Evolutionary conservation across 2,888 invertebrate species (phyloP), one percentile per base, ranked within the genome.

Genomic region (Limulus polyphemus): DNA sequence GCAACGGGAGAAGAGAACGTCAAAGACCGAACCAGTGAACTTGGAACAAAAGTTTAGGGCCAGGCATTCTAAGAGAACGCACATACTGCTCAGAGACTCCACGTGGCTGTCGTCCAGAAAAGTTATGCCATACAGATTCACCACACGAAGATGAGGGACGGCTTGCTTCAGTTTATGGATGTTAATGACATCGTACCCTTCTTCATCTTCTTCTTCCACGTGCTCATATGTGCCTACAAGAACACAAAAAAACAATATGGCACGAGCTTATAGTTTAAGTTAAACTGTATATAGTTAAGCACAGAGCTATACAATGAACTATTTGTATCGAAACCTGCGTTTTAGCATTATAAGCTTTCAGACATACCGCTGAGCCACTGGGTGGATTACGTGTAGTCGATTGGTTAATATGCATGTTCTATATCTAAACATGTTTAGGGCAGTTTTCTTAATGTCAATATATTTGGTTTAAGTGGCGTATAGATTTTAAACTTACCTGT

Each of bases 101-200:
- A 99, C 95, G 72, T 99, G 99, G 0, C 92, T 91, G 81, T 99
- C 99, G 71, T 98, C 98, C 10, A 97, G 90, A 71, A 97, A 97
- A 77, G 94, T 94, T 70, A 99, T 98, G 0, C 99, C 99, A 76
- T 97, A 99, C 58, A 99, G 79, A 78, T 99, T 99, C 73, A 99
- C 97, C 11, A 98, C 93, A 67, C 94, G 82, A 65, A 99, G 80
- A 79, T 99, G 99, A 0, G 99, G 98, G 0, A 97, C 95, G 7
- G 97, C 97, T 0, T 94, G 90, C 78, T 99, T 99, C 61, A 99
- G 81, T 75, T 97, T 99, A 77, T 97, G 95, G 47, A 99, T 94
- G 79, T 99, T 99, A 71, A 99, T 94, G 7, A 95, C 95, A 77
- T 97, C 97, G 77, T 97, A 97, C 71, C 98, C 94, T 79, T 99